These are phyloP conservation scores for Glomeris marginata DNA, from an alignment of 2,888 invertebrate genomes.

Conservation along the genomic window DNA sequence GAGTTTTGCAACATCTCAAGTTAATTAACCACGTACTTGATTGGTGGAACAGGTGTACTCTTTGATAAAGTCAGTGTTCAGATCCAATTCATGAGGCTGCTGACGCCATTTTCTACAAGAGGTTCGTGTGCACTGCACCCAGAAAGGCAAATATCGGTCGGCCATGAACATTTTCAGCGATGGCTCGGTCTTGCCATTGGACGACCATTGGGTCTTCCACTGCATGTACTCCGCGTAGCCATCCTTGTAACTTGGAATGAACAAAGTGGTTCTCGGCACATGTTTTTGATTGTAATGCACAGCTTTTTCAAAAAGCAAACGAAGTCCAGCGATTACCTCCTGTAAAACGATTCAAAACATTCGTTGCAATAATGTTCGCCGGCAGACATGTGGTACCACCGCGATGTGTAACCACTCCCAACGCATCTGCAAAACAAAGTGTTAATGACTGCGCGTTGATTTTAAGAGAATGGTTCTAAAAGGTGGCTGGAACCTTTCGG, in stretches of 20 bases:
- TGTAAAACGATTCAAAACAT: constrained; percentile 31
- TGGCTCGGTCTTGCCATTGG: constrained; percentile 25
- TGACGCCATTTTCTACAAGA: constrained; percentile 30
- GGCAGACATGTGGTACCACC: constrained; percentile 32
- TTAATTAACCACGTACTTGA: background rate
- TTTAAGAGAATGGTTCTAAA: background rate
- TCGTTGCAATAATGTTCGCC: constrained; percentile 34
- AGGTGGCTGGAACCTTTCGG: constrained; percentile 4
- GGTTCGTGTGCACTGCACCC: constrained; percentile 27
- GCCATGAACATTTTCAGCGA: constrained; percentile 25
- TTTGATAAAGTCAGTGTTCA: constrained; percentile 5
- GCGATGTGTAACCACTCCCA: constrained; percentile 26
- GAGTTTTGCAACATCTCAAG: background rate
- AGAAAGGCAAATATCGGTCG: constrained; percentile 29
- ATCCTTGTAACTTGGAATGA: constrained; percentile 6
- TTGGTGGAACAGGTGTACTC: background rate
- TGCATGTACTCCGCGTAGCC: constrained; percentile 18
- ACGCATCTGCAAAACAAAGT: constrained; percentile 22
- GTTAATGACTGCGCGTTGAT: background rate
- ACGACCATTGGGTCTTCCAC: constrained; percentile 28
- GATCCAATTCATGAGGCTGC: constrained; percentile 21
- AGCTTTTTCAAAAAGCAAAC: too few species aligned
- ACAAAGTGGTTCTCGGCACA: background rate
- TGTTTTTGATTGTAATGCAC: too few species aligned
- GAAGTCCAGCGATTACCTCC: constrained; percentile 20